These are phyloP conservation scores for Otus sunia DNA, from an alignment of 2,113 vertebrate genomes.

Conservation along the genomic window DNA sequence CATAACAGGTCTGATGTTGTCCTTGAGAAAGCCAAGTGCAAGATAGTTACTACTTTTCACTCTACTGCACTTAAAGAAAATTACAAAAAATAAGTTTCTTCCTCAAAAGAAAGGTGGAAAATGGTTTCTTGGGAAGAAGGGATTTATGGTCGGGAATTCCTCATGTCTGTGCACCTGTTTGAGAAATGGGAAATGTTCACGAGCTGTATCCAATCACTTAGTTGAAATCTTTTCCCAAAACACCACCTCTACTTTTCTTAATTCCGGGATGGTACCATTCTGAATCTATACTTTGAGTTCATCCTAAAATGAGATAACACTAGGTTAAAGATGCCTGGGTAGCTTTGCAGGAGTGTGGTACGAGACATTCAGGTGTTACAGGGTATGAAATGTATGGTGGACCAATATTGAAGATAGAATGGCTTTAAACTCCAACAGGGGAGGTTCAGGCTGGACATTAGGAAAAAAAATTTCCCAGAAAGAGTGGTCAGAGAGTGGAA, in stretches of 20 bases:
- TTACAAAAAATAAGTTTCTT: background rate
- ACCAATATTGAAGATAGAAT: fast-evolving
- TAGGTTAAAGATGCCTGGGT: background rate
- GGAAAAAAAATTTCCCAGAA: no score
- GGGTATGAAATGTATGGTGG: background rate
- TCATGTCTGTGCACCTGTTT: background rate
- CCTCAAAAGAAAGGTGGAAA: background rate
- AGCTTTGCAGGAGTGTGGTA: background rate
- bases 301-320: background rate
- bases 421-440: no score
- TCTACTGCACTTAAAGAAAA: background rate
- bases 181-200: background rate
- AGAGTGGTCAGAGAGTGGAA: no score
- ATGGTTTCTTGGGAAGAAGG: background rate
- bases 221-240: background rate
- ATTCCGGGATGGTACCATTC: background rate
- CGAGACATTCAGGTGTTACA: background rate
- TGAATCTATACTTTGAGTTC: background rate
- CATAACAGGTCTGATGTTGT: background rate
- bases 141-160: background rate
- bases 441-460: no score
- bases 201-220: background rate
- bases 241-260: background rate
- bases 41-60: background rate
- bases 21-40: background rate